These are phyloP conservation scores for Peromyscus melanophrys DNA, from an alignment of 2,797 vertebrate genomes.

Conservation along the genomic window DNA sequence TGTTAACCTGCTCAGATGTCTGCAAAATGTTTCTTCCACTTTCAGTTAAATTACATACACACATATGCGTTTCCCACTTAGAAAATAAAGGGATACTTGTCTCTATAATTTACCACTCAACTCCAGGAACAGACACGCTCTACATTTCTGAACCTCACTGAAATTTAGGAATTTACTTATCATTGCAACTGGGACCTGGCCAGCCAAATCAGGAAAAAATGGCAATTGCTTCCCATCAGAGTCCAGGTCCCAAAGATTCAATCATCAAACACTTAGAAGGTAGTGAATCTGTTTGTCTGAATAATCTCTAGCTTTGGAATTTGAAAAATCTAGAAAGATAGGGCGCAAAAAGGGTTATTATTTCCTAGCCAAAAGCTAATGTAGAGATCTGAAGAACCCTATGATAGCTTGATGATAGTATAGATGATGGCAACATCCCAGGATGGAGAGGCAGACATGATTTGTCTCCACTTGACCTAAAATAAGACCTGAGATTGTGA, in stretches of 20 bases:
- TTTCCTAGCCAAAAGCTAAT: slow-evolving; percentile 45
- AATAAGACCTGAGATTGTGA: accelerated
- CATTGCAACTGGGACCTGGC: not conserved
- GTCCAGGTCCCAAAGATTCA: not conserved
- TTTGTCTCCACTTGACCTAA: not conserved
- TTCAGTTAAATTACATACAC: slow-evolving; percentile 71
- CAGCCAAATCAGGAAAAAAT: slow-evolving; percentile 4
- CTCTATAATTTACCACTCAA: not conserved
- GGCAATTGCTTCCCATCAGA: not conserved
- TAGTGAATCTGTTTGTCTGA: not conserved
- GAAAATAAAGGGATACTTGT: slow-evolving; percentile 23
- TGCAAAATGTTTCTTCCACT: slow-evolving; percentile 75
- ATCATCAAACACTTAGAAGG: slow-evolving; percentile 13
- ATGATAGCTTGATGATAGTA: not conserved
- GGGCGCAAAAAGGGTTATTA: not conserved
- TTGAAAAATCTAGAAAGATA: not conserved
- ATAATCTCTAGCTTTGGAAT: slow-evolving; percentile 42
- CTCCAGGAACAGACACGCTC: not conserved
- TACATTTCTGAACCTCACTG: not conserved
- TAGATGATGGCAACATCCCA: not conserved
- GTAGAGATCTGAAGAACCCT: not conserved
- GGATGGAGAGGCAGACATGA: not conserved
- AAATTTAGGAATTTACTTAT: slow-evolving; percentile 39
- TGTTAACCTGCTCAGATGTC: slow-evolving; percentile 87
- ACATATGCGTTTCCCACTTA: not conserved